Percentiles rank a stretch among this genome's conserved stretches.
These are phyloP conservation scores for Platygyra sinensis DNA, from an alignment of 64 coral and sea anemone species.

Conservation along the genomic window DNA sequence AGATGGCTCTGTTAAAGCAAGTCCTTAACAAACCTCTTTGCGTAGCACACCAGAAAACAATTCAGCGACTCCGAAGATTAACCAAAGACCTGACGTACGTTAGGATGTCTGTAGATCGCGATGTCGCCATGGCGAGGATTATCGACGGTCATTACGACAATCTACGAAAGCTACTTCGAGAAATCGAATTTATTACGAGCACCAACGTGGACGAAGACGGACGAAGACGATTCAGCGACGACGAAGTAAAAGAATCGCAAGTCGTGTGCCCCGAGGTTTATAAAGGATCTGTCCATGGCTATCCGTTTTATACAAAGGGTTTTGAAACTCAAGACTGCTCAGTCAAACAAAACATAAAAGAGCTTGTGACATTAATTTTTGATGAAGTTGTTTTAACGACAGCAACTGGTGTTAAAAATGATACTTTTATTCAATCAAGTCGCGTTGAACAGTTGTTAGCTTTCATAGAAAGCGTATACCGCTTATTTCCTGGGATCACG, in stretches of 20 bases:
- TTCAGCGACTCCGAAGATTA: conserved; percentile 54
- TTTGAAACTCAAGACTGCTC: conserved; percentile 75
- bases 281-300: conserved; percentile 77
- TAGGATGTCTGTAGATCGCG: conserved; percentile 72
- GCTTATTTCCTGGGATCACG: conserved; percentile 18
- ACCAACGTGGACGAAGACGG: conserved; percentile 17
- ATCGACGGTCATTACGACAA: conserved; percentile 84
- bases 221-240: conserved; percentile 12
- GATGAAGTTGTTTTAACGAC: conserved; percentile 60
- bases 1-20: conserved; percentile 30
- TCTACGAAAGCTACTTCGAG: conserved; percentile 75
- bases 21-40: conserved; percentile 68
- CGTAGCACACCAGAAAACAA: conserved; percentile 41
- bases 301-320: conserved; percentile 89
- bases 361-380: conserved; percentile 85
- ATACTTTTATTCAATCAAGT: not conserved
- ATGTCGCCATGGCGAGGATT: conserved; percentile 71
- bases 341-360: conserved; percentile 18
- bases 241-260: conserved; percentile 24
- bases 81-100: conserved; percentile 69
- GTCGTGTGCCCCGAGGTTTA: conserved; percentile 84
- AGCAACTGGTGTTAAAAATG: not conserved
- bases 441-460: not conserved
- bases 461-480: conserved; percentile 53
- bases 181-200: conserved; percentile 85